phyloP scores from a whole-genome alignment of 1,140 invertebrate species.

The Tetramorium simillimum region DNA sequence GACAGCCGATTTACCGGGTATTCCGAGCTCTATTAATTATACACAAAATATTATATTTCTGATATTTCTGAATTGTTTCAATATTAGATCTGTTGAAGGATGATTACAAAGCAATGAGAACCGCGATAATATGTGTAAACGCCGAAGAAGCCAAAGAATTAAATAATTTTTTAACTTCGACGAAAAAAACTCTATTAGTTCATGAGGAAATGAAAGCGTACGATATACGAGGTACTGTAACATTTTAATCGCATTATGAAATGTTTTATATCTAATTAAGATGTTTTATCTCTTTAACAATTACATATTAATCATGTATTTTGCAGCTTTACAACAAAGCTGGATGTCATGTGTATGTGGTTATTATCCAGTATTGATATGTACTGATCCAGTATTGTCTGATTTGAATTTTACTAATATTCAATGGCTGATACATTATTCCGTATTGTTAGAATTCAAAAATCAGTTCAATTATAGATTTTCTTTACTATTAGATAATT shows the following conservation, averaged over 20 bases:
- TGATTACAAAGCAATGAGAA: constrained; percentile 66
- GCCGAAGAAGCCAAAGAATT: constrained; percentile 76
- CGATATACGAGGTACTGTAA: constrained; percentile 68
- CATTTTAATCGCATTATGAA: constrained; percentile 14
- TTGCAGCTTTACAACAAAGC: constrained; percentile 72
- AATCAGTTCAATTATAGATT: constrained; percentile 81
- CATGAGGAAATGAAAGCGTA: constrained; percentile 74
- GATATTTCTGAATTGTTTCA: neutral
- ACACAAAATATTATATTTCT: neutral
- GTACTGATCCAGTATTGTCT: constrained; percentile 80
- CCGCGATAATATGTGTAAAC: constrained; percentile 78
- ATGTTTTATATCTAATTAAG: constrained; percentile 24
- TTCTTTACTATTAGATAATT: constrained; percentile 81
- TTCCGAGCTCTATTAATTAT: too few species aligned
- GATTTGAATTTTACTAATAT: constrained; percentile 80
- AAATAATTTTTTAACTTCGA: constrained; percentile 69
- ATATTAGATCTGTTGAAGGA: constrained; percentile 72
- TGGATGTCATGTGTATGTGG: constrained; percentile 76
- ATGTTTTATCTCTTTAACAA: neutral
- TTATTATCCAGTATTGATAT: constrained; percentile 80
- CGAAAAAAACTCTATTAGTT: constrained; percentile 70
- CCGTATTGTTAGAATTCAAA: constrained; percentile 76
- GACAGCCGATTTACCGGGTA: too few species aligned
- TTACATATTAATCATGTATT: constrained; percentile 35
- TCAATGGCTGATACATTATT: constrained; percentile 82